Evolutionary conservation across 2,797 vertebrate species (phyloP), one percentile per base, ranked within the genome.

Genomic region (Pagetopsis macropterus): DNA sequence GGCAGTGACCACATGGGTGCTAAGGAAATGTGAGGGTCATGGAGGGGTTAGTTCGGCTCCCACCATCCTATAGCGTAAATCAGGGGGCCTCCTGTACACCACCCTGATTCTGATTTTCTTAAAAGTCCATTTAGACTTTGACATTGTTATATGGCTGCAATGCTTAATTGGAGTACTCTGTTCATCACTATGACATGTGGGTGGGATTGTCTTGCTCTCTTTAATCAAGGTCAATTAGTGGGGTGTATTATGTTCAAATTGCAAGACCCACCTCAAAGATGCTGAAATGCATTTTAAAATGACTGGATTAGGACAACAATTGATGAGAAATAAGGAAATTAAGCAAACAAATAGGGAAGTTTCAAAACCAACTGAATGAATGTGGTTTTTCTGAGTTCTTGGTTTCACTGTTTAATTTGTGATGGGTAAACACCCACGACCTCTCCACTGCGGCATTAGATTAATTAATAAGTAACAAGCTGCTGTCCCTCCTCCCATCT

Each of bases 391-490:
- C 17, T 63, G 33, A 41, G n/a, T 0, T 55, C 2, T n/a, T 48
- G 13, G 19, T 52, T 68, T 60, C 17, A 45, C 17, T 2, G 11
- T 27, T 65, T 56, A 15, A 64, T 68, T 50, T 59, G 37, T 49
- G 43, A 10, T 46, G 21, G 4, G n/a, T 61, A 8, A 51, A 68
- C 55, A 50, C 56, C 40, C 41, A 57, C 37, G 0, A 3, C 27
- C 33, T 74, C 69, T 45, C 9, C 72, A 63, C 64, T 72, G 78
- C 19, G 68, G 56, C 66, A 58, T 23, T 17, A 19, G 13, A 41
- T 56, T 21, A 19, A 58, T 5, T 55, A 6, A 66, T 70, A 62
- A 12, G 65, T 0, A 44, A 14, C 8, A 57, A n/a, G 9, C 21
- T 15, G 16, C 4, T 3, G 31, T 21, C 46, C 43, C 23, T 45